These are phyloP conservation scores for Molossus alvarezi DNA, from an alignment of 2,797 vertebrate species.

Conservation along the genomic window DNA sequence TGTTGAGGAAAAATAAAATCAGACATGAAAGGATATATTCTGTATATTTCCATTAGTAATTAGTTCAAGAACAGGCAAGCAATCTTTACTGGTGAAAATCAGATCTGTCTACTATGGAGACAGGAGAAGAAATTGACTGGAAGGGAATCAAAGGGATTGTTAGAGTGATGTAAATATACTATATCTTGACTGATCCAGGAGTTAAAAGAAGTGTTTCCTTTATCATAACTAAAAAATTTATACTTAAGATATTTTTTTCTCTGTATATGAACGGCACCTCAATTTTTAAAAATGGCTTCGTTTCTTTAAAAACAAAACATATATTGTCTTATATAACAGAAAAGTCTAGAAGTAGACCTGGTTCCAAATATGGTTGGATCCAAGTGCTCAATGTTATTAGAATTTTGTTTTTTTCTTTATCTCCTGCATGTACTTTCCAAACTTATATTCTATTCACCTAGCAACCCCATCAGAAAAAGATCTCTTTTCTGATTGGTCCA, in stretches of 20 bases:
- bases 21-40: background rate
- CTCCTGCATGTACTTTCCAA: background rate
- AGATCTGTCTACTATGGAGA: background rate
- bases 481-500: background rate
- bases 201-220: background rate
- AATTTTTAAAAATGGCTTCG: background rate
- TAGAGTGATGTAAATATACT: background rate
- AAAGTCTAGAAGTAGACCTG: slow-evolving; percentile 22
- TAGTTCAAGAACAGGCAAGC: slow-evolving; percentile 6
- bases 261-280: background rate
- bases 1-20: background rate
- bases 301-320: background rate
- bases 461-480: background rate
- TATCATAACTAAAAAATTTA: slow-evolving; percentile 23
- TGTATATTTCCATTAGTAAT: slow-evolving; percentile 4
- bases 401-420: slow-evolving; percentile 34
- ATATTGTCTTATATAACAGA: background rate
- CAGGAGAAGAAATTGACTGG: background rate
- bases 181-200: background rate
- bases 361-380: background rate
- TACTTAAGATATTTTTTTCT: background rate
- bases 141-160: background rate
- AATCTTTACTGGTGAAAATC: background rate
- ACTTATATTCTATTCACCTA: slow-evolving; percentile 16
- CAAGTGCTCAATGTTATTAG: background rate